These are phyloP conservation scores for Enteromius trimaculatus DNA, from an alignment of 2,797 vertebrate species.

Conservation along the genomic window DNA sequence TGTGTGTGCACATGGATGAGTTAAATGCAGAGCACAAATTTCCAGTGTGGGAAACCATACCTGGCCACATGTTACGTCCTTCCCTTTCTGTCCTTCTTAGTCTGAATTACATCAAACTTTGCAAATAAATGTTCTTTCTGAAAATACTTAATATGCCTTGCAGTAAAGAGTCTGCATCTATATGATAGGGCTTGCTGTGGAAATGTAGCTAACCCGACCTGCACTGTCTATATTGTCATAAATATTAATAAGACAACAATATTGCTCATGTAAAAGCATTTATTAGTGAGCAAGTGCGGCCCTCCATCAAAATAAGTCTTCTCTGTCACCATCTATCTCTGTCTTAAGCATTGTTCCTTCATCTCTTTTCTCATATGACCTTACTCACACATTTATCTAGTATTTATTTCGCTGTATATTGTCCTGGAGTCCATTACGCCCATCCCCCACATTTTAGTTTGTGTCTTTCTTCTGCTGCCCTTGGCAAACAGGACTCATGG, in stretches of 20 bases:
- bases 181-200: neutral
- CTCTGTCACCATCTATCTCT: neutral
- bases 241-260: neutral
- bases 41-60: too few species aligned
- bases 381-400: neutral
- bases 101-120: neutral
- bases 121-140: neutral
- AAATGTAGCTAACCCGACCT: neutral
- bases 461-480: conserved; percentile 3
- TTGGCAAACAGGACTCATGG: neutral
- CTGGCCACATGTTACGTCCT: too few species aligned
- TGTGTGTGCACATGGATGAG: too few species aligned
- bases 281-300: neutral
- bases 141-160: neutral
- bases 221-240: neutral
- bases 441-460: neutral
- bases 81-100: neutral
- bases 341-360: neutral
- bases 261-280: neutral
- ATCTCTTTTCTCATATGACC: neutral
- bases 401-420: neutral
- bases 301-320: neutral
- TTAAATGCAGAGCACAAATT: too few species aligned
- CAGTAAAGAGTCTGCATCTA: neutral
- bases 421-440: neutral